Percentiles rank a stretch among this genome's conserved stretches.
Evolutionary conservation across 2,888 invertebrate species (phyloP).

Genomic region (Onchidella celtica): DNA sequence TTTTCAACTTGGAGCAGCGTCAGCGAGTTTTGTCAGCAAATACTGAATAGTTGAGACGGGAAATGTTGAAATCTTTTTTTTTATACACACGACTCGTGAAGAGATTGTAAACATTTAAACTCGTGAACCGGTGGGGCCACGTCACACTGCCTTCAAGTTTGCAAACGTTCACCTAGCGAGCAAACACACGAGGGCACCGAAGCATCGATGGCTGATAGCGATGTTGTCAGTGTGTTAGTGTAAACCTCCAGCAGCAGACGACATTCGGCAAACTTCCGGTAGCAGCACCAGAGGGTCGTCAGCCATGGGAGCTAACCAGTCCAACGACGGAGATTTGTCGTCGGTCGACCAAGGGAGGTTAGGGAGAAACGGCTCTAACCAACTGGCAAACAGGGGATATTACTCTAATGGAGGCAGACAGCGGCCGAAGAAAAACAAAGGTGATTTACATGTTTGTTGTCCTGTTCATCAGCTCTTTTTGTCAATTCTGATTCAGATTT

Average conservation of each 20-base stretch:
- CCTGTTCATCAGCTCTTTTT: too few species aligned
- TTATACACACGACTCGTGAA: too few species aligned
- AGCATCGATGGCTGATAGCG: too few species aligned
- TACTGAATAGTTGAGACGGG: too few species aligned
- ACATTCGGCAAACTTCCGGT: neutral
- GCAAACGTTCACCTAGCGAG: neutral
- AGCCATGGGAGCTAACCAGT: conserved; percentile 1
- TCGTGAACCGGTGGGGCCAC: too few species aligned
- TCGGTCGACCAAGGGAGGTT: neutral
- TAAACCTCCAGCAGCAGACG: neutral
- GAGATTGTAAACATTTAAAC: too few species aligned
- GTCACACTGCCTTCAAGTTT: too few species aligned
- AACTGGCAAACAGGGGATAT: conserved; percentile 7
- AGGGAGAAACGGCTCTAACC: neutral
- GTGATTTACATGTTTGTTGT: neutral
- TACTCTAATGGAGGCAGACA: neutral
- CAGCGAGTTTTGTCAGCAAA: too few species aligned
- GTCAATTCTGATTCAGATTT: too few species aligned
- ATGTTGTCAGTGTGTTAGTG: too few species aligned
- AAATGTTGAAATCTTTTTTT: too few species aligned
- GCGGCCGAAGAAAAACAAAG: neutral
- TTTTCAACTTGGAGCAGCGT: too few species aligned
- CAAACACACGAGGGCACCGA: neutral
- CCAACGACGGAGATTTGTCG: neutral
- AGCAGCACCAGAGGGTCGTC: neutral